Base-by-base conservation (phyloP, 2,888 invertebrate genomes). In the Chymomyza amoena region DNA sequence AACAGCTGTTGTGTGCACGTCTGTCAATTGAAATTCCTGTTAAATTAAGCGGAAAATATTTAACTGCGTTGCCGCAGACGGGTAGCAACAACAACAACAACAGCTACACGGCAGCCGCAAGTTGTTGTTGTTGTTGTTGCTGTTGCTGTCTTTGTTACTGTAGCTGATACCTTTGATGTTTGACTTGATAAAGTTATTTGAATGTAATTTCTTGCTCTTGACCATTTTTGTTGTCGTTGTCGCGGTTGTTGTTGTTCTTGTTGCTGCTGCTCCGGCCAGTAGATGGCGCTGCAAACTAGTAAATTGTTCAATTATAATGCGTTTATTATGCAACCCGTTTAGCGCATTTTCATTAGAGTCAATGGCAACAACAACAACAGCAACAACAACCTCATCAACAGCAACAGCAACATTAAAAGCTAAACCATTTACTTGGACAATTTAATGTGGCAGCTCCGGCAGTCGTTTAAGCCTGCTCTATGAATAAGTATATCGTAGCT, bases 281-380 rank as follows among this genome's bases (percentile, higher is more conserved):
- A 28, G 62, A 36, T 32, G 28, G 54, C 67, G 64, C 71, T 76
- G 72, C 75, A 88, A 90, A 89, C 90, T 84, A 77, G 89, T 89
- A 90, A 90, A 90, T 90, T 90, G 90, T 88, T 90, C 89, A 90
- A 90, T 90, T 90, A 89, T 84, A 84, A 89, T 88, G 88, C 89
- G 88, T 88, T 89, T 87, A 84, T 70, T 71, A 78, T 83, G 83
- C 79, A 78, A 45, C 39, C 4, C 39, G 39, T 45, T 45, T 45
- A 45, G 39, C 39, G 39, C 39, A 45, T 45, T 45, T 45, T 13
- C 13, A 45, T 45, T 45, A 45, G 39, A 45, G 39, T 20, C 68
- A 71, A 9, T 61, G 59, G 9, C 68, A 66, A 4, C 65, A 71
- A n/a, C 67, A 64, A 61, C 64, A 65, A 18, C 16, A 54, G 6